Percentiles rank a stretch among this genome's conserved stretches.
Conservation (phyloP, 2,888 invertebrate genomes). For the Drosophila nr. perissopoda region DNA sequence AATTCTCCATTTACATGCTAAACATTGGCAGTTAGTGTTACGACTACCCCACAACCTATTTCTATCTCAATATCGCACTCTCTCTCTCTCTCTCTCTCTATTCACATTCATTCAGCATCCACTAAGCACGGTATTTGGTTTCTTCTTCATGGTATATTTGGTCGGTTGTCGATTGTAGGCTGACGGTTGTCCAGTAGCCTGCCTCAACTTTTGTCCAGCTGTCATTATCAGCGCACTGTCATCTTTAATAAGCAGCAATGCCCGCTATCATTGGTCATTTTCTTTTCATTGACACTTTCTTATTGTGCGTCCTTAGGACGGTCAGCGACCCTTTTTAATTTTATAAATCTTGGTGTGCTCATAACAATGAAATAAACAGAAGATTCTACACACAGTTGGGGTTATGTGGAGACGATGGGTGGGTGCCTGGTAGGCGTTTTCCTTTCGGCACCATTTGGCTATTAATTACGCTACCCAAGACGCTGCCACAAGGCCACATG, state of each 20-base stretch:
- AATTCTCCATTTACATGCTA: conserved; percentile 77
- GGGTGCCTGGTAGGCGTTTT: conserved; percentile 14
- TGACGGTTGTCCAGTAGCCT: conserved; percentile 10
- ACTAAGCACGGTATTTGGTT: conserved; percentile 40
- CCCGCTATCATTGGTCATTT: conserved; percentile 71
- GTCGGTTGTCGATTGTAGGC: conserved; percentile 1
- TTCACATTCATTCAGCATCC: conserved; percentile 17
- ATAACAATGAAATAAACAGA: conserved; percentile 74
- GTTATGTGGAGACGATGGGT: background rate
- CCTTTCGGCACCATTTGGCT: conserved; percentile 42
- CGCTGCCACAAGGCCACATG: conserved; percentile 15
- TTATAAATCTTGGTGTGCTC: conserved; percentile 68
- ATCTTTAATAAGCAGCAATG: conserved; percentile 80
- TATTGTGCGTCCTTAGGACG: conserved; percentile 55
- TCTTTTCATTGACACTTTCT: conserved; percentile 79
- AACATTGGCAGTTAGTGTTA: conserved; percentile 53
- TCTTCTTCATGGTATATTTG: conserved; percentile 27
- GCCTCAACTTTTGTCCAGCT: conserved; percentile 38
- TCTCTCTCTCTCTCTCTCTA: conserved; percentile 5
- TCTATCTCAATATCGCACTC: background rate
- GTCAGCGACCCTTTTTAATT: conserved; percentile 81
- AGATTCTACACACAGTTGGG: conserved; percentile 21
- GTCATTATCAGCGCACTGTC: conserved; percentile 71
- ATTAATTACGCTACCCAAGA: conserved; percentile 73
- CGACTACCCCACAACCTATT: conserved; percentile 1